Evolutionary conservation across 2,797 vertebrate species (phyloP), one percentile per base, ranked within the genome.

Genomic region (Cossypha heuglini): DNA sequence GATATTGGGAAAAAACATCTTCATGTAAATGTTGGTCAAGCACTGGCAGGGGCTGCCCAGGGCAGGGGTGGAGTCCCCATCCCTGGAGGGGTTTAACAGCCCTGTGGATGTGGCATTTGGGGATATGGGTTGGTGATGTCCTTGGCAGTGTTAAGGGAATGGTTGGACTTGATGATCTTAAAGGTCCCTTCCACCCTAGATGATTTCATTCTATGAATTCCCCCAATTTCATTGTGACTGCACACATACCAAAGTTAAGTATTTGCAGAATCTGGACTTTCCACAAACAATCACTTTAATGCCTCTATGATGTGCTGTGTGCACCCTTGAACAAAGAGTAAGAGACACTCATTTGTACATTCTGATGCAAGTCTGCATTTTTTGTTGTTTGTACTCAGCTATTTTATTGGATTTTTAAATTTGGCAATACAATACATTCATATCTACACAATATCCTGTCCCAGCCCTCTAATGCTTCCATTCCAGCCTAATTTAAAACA

Each of bases 171-270:
- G 1, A 63, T 16, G 9, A 52, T 22, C 21, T 54, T 13, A 24
- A 13, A 15, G 29, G 20, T 40, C 38, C 51, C 25, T 69, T 40
- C 51, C 21, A 59, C 10, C 16, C 18, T 8, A 14, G 21, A 16
- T 24, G 3, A 77, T 48, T 49, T 55, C 12, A 24, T 49, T 49
- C 35, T 20, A 10, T 18, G 18, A n/a, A 28, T 37, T 45, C 10
- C 18, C 28, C 18, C 29, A 12, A 5, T 51, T 31, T 75, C 48
- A 46, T 4, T 42, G 11, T 57, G 38, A 68, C 43, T 37, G 31
- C 16, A 57, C 26, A 21, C 0, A 0, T 17, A 38, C 26, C 18
- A 16, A 73, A 76, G 64, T 25, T 3, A 48, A 73, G 10, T 28
- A 48, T 42, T 75, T 76, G 55, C 24, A 73, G 43, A 75, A 72